Base-by-base conservation (phyloP, 2,888 invertebrate species). In the Agrochola litura region DNA sequence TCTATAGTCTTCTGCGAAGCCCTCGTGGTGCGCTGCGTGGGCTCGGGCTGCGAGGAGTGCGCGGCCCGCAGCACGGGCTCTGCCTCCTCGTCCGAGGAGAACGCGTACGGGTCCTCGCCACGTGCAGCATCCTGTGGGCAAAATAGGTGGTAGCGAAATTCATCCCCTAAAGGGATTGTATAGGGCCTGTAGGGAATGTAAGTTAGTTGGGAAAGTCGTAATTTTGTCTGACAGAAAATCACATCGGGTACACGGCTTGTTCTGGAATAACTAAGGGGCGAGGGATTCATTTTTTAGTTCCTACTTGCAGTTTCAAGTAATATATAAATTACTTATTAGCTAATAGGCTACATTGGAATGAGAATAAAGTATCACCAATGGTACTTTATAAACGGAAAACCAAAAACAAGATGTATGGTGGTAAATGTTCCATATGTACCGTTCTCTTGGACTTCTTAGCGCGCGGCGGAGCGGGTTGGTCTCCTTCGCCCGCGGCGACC, bases 31-130 rank as follows among this genome's bases (percentile, higher is more conserved):
- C 90, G 77, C 41, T 82, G 90, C 5, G 89, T 37, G 3, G 93
- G 88, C n/a, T 93, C 94, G 0, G 94, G 92, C 76, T 90, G 91
- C 6, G 89, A 22, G 0, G 90, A 56, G 46, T 89, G 91, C 22
- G 96, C 95, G 2, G 94, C 95, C 0, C 95, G 90, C 30, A 96
- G 90, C 12, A 95, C 92, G 0, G 96, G 95, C 89, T 91, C 95
- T 0, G 93, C 91, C 68, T 96, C 96, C 70, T 96, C 96, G 86
- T 96, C 96, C 0, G 96, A 96, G 0, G 96, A 95, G 90, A 93
- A 96, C 79, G 93, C 92, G 89, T 95, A 96, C 0, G 95, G 95
- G 52, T 96, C 96, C 16, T 87, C 83, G 84, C 4, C 83, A 2
- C 56, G 68, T 76, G 52, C 86, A 75, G 4, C 88, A 73, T 12